phyloP scores from a whole-genome alignment of 1,140 invertebrate species.

The Tetramorium parvispinum region DNA sequence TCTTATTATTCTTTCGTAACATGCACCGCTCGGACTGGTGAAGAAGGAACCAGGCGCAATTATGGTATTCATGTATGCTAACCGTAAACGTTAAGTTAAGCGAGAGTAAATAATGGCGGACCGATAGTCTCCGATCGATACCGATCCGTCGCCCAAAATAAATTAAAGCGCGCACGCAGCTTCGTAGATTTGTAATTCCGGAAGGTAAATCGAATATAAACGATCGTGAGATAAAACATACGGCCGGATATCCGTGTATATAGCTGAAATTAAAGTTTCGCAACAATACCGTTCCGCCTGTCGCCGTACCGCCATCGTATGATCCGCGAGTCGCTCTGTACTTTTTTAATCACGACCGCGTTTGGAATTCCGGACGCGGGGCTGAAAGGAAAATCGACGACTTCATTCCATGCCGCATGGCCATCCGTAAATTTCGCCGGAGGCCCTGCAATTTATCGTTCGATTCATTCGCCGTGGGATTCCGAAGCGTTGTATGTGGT shows the following conservation, averaged over 20 bases:
- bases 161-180: slow-evolving; percentile 44
- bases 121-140: slow-evolving; percentile 47
- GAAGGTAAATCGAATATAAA: slow-evolving; percentile 54
- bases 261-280: slow-evolving; percentile 19
- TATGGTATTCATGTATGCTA: slow-evolving; percentile 40
- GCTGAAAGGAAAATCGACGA: slow-evolving; percentile 49
- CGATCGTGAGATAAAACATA: slow-evolving; percentile 34
- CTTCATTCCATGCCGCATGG: slow-evolving; percentile 22
- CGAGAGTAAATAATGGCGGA: slow-evolving; percentile 25
- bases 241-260: not conserved
- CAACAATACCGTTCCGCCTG: not conserved
- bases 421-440: slow-evolving; percentile 38
- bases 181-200: slow-evolving; percentile 46
- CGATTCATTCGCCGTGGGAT: slow-evolving; percentile 47
- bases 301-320: not conserved
- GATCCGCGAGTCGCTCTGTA: slow-evolving; percentile 23
- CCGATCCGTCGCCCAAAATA: slow-evolving; percentile 47
- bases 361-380: slow-evolving; percentile 20
- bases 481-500: not conserved
- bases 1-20: slow-evolving; percentile 42
- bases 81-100: slow-evolving; percentile 50
- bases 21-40: not conserved
- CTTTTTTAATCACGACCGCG: slow-evolving; percentile 47
- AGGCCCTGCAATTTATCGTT: slow-evolving; percentile 50
- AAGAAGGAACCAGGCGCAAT: not conserved